A percentile compares a stretch with the other conserved stretches of the same genome.
phyloP scores from a whole-genome alignment of 2,113 vertebrate genomes.

The Pterocles gutturalis region DNA sequence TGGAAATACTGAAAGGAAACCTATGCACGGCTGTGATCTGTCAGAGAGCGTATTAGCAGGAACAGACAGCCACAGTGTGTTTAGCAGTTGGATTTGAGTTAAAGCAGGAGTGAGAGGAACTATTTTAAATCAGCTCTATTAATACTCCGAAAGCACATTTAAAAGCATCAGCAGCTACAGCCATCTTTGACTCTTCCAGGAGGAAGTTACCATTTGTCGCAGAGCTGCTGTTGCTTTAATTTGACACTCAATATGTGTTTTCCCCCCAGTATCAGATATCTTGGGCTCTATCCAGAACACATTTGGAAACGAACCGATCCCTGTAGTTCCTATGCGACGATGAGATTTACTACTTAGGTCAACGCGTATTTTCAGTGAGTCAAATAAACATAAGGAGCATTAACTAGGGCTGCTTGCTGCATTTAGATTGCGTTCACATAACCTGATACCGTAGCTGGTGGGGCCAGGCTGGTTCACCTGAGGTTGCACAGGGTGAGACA shows the following conservation, averaged over 20 bases:
- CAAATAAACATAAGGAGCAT: constrained; percentile 25
- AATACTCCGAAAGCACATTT: constrained; percentile 48
- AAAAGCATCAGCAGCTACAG: constrained; percentile 13
- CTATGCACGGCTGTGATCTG: not conserved
- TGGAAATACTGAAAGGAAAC: constrained; percentile 22
- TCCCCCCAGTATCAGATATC: constrained; percentile 50
- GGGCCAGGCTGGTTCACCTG: not conserved
- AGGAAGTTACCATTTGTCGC: constrained; percentile 65
- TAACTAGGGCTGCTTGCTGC: constrained; percentile 45
- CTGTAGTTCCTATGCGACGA: constrained; percentile 39
- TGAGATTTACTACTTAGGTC: constrained; percentile 46
- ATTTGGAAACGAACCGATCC: constrained; percentile 54
- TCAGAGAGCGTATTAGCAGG: not conserved
- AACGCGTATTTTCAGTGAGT: not conserved
- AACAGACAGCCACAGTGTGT: constrained; percentile 25
- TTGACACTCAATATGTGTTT: constrained; percentile 67
- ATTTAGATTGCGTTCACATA: constrained; percentile 51
- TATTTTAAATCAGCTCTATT: constrained; percentile 61
- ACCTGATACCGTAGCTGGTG: not conserved
- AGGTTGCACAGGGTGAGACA: not conserved
- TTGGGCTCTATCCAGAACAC: constrained; percentile 56
- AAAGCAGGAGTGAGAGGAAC: constrained; percentile 31
- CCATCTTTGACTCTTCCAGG: constrained; percentile 38
- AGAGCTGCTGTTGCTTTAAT: constrained; percentile 39
- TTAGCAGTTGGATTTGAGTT: constrained; percentile 20